Evolutionary conservation across 2,888 invertebrate genomes (phyloP).

Genomic region (Tridacna crocea): DNA sequence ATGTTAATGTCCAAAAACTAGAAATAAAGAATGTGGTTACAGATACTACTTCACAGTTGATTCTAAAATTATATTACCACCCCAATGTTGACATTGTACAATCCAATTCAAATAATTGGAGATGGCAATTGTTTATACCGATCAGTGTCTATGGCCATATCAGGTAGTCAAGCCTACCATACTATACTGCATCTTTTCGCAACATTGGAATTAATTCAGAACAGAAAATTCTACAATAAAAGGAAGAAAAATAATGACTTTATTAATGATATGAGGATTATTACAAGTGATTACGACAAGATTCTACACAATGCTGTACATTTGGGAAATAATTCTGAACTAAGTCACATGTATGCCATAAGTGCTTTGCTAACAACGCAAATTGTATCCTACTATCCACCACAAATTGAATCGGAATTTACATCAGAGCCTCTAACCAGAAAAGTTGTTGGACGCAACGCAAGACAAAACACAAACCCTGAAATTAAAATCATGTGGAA

Average conservation of each 20-base stretch:
- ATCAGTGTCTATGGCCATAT: neutral
- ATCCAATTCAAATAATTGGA: constrained; percentile 8
- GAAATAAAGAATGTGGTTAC: neutral
- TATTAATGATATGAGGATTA: neutral
- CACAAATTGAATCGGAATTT: neutral
- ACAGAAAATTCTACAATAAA: neutral
- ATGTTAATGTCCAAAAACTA: neutral
- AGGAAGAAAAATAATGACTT: neutral
- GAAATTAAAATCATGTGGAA: neutral
- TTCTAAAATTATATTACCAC: neutral
- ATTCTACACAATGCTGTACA: neutral
- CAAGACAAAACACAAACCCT: neutral
- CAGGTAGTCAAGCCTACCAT: constrained; percentile 8
- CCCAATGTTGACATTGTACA: neutral
- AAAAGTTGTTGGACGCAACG: neutral
- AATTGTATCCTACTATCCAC: neutral
- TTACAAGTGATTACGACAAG: constrained; percentile 3
- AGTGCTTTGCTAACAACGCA: neutral
- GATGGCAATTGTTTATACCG: constrained; percentile 13
- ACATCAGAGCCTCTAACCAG: neutral
- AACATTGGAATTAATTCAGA: neutral
- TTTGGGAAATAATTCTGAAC: neutral
- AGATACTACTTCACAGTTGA: neutral
- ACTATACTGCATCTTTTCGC: neutral
- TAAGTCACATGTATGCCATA: neutral